Conservation (phyloP, 64 coral and sea anemone genomes). For the Porites lutea region DNA sequence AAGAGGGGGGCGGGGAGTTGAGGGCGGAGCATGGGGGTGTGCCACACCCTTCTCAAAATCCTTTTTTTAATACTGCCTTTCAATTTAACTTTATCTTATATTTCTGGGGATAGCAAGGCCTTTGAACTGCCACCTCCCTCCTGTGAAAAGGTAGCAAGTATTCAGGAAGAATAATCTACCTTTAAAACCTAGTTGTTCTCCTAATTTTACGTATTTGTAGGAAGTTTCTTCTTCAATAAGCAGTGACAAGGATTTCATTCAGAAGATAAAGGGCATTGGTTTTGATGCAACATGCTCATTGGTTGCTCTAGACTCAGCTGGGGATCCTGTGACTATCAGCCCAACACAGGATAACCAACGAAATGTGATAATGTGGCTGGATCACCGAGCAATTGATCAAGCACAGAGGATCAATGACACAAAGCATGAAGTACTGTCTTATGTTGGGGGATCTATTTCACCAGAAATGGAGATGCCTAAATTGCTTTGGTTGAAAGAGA, state of each 20-base stretch:
- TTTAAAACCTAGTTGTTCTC: too few relatives aligned
- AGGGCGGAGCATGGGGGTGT: too few relatives aligned
- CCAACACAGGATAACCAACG: slow-evolving; percentile 62
- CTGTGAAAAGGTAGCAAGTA: too few relatives aligned
- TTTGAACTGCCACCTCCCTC: too few relatives aligned
- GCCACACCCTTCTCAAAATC: too few relatives aligned
- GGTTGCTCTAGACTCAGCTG: slow-evolving; percentile 66
- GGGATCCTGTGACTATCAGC: slow-evolving; percentile 65
- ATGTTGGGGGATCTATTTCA: slow-evolving; percentile 85
- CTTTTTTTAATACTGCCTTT: too few relatives aligned
- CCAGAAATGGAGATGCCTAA: slow-evolving; percentile 97
- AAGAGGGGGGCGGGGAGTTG: too few relatives aligned
- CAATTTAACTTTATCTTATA: too few relatives aligned
- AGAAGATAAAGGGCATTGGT: slow-evolving; percentile 70
- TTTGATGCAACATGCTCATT: slow-evolving; percentile 99
- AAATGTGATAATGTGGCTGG: slow-evolving; percentile 96
- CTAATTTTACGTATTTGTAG: background rate
- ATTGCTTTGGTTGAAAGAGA: slow-evolving; percentile 92
- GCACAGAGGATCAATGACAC: slow-evolving; percentile 75
- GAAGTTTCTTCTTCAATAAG: background rate
- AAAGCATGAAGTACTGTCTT: slow-evolving; percentile 84
- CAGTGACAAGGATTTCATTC: slow-evolving; percentile 41
- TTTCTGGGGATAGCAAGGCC: too few relatives aligned
- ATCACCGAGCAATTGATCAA: slow-evolving; percentile 82
- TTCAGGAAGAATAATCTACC: too few relatives aligned